Percentiles rank a stretch among this genome's conserved stretches.
Conservation (phyloP, 2,113 vertebrate species). For the Nyctibius bracteatus region DNA sequence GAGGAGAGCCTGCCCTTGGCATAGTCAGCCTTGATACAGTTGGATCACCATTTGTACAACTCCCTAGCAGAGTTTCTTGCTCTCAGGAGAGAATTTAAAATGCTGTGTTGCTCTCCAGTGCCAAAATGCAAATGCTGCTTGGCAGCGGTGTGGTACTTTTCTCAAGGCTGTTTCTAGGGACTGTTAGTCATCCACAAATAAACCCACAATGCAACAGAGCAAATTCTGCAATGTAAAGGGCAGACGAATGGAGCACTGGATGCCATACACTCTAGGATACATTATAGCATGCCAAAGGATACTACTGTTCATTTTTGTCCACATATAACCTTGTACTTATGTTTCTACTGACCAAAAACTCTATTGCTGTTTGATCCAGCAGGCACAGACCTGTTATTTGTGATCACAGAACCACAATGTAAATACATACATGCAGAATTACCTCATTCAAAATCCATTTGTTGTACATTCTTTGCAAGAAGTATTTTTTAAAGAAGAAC, state of each 20-base stretch:
- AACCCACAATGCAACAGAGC: not conserved
- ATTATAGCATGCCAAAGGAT: not conserved
- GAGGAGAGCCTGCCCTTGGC: not conserved
- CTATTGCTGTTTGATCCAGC: not conserved
- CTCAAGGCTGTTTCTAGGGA: not conserved
- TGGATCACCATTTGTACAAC: not conserved
- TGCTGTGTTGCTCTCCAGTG: not conserved
- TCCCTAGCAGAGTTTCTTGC: not conserved
- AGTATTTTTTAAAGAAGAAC: not conserved
- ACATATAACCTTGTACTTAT: not conserved
- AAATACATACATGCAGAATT: not conserved
- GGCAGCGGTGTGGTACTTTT: not conserved
- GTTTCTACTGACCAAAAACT: not conserved
- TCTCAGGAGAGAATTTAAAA: not conserved
- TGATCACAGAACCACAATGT: not conserved
- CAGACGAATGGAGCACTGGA: not conserved
- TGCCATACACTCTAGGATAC: not conserved
- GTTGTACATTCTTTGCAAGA: not conserved
- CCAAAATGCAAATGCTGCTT: constrained; percentile 45
- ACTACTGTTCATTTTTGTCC: not conserved
- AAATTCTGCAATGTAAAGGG: not conserved
- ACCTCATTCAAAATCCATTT: not conserved
- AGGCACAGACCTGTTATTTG: not conserved
- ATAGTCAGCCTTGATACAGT: not conserved
- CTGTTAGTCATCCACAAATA: not conserved